These are phyloP conservation scores for Diplogasteroides magnus DNA, from an alignment of 1,140 invertebrate genomes.

Conservation along the genomic window DNA sequence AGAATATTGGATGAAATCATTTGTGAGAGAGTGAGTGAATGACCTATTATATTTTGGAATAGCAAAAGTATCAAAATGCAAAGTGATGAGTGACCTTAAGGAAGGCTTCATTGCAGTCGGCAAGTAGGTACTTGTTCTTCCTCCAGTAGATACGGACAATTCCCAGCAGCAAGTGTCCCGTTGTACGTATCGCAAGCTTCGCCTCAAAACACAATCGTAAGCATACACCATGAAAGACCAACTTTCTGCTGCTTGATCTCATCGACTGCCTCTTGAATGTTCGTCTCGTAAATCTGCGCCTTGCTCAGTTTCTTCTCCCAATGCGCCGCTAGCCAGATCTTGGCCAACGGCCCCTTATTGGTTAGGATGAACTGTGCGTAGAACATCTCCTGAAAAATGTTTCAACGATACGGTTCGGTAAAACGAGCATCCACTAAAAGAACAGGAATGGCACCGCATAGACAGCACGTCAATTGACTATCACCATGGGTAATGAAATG, in stretches of 20 bases:
- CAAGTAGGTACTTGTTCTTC: slow-evolving; percentile 95
- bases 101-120: slow-evolving; percentile 99
- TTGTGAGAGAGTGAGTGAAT: too few species aligned
- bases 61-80: too few species aligned
- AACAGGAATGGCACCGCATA: too few species aligned
- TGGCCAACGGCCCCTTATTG: slow-evolving; percentile 53
- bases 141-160: slow-evolving; percentile 97
- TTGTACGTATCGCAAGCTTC: slow-evolving; percentile 96
- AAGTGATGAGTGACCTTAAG: slow-evolving; percentile 99
- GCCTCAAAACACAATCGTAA: too few species aligned
- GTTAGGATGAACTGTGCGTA: slow-evolving; percentile 55
- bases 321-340: slow-evolving; percentile 91
- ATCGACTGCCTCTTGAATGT: slow-evolving; percentile 98
- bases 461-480: too few species aligned
- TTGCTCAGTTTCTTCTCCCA: slow-evolving; percentile 99
- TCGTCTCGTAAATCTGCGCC: slow-evolving; percentile 98
- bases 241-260: slow-evolving; percentile 96
- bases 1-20: too few species aligned
- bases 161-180: slow-evolving; percentile 91
- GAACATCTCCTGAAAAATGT: too few species aligned
- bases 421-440: too few species aligned
- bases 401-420: too few species aligned
- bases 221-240: too few species aligned
- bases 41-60: too few species aligned
- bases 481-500: too few species aligned